phyloP scores from a whole-genome alignment of 2,888 invertebrate genomes.

The Petrolisthes manimaculis region DNA sequence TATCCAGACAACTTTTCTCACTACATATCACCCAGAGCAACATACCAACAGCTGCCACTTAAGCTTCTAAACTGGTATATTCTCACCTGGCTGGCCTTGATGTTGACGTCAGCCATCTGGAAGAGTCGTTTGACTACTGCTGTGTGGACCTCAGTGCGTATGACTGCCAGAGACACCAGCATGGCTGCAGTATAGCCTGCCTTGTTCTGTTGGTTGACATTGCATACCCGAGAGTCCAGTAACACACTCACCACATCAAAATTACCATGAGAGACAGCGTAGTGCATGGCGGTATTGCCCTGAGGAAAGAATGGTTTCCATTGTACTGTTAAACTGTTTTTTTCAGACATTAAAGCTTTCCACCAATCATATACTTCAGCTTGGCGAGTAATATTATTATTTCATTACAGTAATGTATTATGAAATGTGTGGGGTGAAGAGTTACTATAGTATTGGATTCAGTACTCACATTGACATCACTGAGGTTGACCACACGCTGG shows the following conservation, averaged over 20 bases:
- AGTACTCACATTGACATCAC: slow-evolving; percentile 81
- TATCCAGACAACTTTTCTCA: not conserved
- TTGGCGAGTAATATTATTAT: not conserved
- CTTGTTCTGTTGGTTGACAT: slow-evolving; percentile 86
- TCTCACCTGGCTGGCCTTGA: slow-evolving; percentile 83
- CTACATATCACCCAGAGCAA: not conserved
- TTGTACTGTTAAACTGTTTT: no score
- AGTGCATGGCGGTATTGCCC: slow-evolving; percentile 94
- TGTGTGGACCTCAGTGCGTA: slow-evolving; percentile 81
- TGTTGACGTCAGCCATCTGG: slow-evolving; percentile 87
- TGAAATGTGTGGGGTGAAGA: not conserved
- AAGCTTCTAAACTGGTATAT: not conserved
- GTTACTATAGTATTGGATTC: not conserved
- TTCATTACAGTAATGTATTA: not conserved
- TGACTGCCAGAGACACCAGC: slow-evolving; percentile 86
- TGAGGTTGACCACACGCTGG: slow-evolving; percentile 85
- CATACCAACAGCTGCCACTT: not conserved
- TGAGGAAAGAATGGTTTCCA: slow-evolving; percentile 68
- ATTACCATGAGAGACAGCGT: slow-evolving; percentile 91
- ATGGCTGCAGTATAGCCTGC: slow-evolving; percentile 92
- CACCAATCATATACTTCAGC: no score
- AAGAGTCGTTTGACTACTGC: slow-evolving; percentile 86
- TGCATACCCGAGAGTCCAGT: slow-evolving; percentile 88
- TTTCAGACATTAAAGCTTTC: no score
- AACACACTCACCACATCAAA: slow-evolving; percentile 89